Conservation (phyloP, 2,888 invertebrate genomes). For the Philonicus albiceps region DNA sequence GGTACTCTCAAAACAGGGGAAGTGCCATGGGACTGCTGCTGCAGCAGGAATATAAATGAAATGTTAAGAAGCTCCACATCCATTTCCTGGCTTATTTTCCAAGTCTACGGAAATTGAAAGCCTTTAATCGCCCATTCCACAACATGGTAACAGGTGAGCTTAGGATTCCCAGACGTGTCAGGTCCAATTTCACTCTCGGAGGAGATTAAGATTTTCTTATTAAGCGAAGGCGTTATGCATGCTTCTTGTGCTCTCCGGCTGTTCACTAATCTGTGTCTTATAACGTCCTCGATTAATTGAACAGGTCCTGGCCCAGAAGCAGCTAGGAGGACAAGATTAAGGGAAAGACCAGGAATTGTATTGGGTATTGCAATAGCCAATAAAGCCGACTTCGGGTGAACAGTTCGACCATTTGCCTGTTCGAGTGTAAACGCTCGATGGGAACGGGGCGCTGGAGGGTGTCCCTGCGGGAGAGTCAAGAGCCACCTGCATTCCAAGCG, state of each 20-base stretch:
- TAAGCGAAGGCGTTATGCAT: background rate
- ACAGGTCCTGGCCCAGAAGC: background rate
- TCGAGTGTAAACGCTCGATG: slow-evolving; percentile 1
- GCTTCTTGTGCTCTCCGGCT: background rate
- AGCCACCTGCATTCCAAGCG: background rate
- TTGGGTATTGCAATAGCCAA: background rate
- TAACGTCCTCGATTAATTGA: slow-evolving; percentile 4
- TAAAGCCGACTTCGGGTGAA: background rate
- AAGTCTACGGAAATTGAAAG: slow-evolving; percentile 1
- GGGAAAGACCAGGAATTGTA: background rate
- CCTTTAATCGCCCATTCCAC: background rate
- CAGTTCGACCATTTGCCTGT: background rate
- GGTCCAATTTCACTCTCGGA: background rate
- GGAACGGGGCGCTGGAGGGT: background rate
- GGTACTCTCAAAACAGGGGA: background rate
- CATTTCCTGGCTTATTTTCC: background rate
- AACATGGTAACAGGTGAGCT: slow-evolving; percentile 8
- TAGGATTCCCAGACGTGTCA: background rate
- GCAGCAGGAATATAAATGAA: slow-evolving; percentile 21
- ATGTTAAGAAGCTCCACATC: background rate
- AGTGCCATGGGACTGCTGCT: background rate
- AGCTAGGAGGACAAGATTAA: background rate
- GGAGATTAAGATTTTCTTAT: slow-evolving; percentile 12
- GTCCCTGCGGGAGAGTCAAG: background rate
- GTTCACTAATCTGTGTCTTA: background rate